Percentiles rank a stretch among this genome's conserved stretches.
phyloP scores from a whole-genome alignment of 2,888 invertebrate species.

The Drosophila merina region DNA sequence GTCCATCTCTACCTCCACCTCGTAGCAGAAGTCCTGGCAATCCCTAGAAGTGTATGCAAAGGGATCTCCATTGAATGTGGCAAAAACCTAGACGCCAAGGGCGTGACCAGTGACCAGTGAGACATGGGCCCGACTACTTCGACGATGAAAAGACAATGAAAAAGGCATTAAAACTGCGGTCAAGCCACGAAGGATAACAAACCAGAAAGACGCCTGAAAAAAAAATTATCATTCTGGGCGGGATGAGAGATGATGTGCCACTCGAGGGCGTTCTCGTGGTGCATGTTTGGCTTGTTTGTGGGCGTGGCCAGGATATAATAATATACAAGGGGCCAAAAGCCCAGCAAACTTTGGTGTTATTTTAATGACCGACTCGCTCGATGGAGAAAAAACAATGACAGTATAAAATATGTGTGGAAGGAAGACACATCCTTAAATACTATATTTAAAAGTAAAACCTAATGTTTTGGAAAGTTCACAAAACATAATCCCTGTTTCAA shows the following conservation, averaged over 20 bases:
- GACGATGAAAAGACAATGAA: conserved; percentile 70
- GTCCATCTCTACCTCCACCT: conserved; percentile 28
- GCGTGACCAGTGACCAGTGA: conserved; percentile 39
- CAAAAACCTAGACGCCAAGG: conserved; percentile 15
- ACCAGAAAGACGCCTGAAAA: conserved; percentile 1
- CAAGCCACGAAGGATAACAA: conserved; percentile 36
- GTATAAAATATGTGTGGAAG: not conserved
- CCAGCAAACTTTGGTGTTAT: conserved; percentile 28
- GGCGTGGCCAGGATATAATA: conserved; percentile 40
- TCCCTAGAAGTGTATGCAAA: conserved; percentile 35
- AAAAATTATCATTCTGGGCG: conserved; percentile 17
- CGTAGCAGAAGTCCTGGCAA: conserved; percentile 1
- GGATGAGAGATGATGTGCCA: conserved; percentile 36
- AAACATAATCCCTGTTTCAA: not conserved
- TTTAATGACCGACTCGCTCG: conserved; percentile 23
- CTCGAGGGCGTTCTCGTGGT: conserved; percentile 41
- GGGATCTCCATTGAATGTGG: conserved; percentile 27
- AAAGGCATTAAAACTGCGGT: conserved; percentile 77
- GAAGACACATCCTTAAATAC: not conserved
- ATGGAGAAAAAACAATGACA: not conserved
- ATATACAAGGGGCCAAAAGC: conserved; percentile 15
- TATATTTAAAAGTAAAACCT: conserved; percentile 5
- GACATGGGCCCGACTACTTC: conserved; percentile 40
- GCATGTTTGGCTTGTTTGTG: conserved; percentile 49
- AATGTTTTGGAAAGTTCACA: too few relatives aligned